phyloP scores from a whole-genome alignment of 2,113 vertebrate genomes.

The Pollachius pollachius region DNA sequence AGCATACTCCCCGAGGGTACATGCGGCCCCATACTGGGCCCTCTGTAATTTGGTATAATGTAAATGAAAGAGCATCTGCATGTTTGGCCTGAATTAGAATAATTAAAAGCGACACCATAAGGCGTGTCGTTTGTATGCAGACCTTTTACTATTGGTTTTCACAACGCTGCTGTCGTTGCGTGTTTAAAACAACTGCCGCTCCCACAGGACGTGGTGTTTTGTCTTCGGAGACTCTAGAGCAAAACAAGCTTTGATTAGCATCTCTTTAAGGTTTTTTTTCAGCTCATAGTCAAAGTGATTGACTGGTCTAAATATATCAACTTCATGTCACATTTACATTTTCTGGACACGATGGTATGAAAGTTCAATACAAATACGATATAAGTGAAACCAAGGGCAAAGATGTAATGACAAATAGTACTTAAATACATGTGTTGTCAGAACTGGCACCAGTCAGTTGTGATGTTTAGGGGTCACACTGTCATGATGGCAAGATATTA shows the following conservation, averaged over 20 bases:
- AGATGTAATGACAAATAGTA: too few relatives aligned
- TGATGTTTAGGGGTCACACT: too few relatives aligned
- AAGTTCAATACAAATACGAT: too few relatives aligned
- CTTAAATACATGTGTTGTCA: too few relatives aligned
- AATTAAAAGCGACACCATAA: neutral
- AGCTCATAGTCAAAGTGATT: neutral
- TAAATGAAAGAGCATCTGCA: constrained; percentile 42
- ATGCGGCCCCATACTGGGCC: constrained; percentile 30
- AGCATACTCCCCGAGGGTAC: constrained; percentile 54
- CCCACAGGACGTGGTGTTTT: neutral
- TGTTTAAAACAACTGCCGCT: neutral
- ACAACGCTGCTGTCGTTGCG: neutral
- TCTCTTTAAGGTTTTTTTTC: neutral
- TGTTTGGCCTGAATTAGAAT: constrained; percentile 42
- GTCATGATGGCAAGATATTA: too few relatives aligned
- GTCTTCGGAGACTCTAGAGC: neutral
- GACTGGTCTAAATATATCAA: neutral
- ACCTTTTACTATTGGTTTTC: neutral
- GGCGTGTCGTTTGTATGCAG: too few relatives aligned
- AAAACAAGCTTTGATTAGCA: neutral
- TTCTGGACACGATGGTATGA: too few relatives aligned
- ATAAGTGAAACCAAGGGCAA: too few relatives aligned
- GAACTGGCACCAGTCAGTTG: too few relatives aligned
- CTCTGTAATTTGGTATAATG: constrained; percentile 30
- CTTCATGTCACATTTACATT: neutral